Conservation (phyloP, 2,888 invertebrate genomes). For the Eilema caniola region DNA sequence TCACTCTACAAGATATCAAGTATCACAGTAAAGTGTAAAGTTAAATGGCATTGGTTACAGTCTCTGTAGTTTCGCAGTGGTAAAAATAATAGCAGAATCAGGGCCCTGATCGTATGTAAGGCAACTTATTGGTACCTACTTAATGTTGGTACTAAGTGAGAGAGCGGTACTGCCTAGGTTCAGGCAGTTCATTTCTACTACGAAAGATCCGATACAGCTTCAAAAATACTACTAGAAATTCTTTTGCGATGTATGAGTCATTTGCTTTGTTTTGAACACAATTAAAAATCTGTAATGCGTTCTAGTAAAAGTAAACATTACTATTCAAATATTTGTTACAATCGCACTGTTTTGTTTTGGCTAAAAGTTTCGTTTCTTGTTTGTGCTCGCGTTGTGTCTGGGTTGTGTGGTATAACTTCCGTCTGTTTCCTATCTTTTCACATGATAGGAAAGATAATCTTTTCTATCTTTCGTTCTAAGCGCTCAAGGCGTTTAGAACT, state of each 20-base stretch:
- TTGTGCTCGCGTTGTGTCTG: not conserved
- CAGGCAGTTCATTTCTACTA: not conserved
- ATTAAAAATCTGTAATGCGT: not conserved
- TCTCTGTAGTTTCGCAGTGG: no score
- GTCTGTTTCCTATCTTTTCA: not conserved
- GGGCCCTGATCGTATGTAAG: not conserved
- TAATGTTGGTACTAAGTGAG: not conserved
- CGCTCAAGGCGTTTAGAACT: not conserved
- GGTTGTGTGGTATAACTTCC: not conserved
- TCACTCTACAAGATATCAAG: no score
- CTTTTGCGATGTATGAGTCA: not conserved
- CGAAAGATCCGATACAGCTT: no score
- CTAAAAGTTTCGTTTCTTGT: not conserved
- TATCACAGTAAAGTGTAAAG: no score
- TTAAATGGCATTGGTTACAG: no score
- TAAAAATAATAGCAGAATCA: no score
- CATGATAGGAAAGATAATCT: no score
- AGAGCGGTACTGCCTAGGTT: not conserved
- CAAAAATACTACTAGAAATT: not conserved
- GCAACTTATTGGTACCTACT: not conserved
- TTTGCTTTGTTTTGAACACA: constrained; percentile 4
- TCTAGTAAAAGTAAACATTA: not conserved
- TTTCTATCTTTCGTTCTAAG: not conserved
- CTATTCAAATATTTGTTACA: not conserved
- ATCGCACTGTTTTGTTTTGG: not conserved